Conservation (phyloP, 2,888 invertebrate species). For the Lasioglossum lativentre region DNA sequence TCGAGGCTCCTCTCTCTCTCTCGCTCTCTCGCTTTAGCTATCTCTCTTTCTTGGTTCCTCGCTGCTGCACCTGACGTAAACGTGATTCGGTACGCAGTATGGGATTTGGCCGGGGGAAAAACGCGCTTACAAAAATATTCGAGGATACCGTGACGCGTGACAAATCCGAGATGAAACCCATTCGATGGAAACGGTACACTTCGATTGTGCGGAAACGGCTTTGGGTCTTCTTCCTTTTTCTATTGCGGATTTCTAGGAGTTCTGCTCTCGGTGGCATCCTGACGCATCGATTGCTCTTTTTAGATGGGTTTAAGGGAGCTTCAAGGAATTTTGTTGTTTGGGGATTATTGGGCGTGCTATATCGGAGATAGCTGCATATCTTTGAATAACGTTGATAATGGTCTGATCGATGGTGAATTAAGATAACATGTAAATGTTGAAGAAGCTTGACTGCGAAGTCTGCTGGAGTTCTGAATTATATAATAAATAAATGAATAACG, state of each 20-base stretch:
- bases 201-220: neutral
- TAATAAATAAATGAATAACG: neutral
- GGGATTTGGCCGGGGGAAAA: conserved; percentile 15
- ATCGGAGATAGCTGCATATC: neutral
- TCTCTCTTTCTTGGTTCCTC: conserved; percentile 12
- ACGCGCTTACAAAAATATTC: conserved; percentile 1
- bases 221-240: neutral
- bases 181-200: neutral
- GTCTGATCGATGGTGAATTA: neutral
- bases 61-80: conserved; percentile 56
- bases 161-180: neutral
- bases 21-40: neutral
- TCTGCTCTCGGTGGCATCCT: neutral
- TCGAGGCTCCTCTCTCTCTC: conserved; percentile 71
- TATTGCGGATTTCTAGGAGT: neutral
- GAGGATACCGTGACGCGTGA: conserved; percentile 4
- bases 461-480: neutral
- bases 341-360: neutral
- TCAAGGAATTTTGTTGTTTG: neutral
- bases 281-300: neutral
- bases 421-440: neutral
- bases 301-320: neutral
- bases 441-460: neutral
- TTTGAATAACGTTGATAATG: neutral
- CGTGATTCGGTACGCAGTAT: conserved; percentile 34